These are phyloP conservation scores for Channa striata DNA, from an alignment of 2,797 vertebrate species.

Conservation along the genomic window DNA sequence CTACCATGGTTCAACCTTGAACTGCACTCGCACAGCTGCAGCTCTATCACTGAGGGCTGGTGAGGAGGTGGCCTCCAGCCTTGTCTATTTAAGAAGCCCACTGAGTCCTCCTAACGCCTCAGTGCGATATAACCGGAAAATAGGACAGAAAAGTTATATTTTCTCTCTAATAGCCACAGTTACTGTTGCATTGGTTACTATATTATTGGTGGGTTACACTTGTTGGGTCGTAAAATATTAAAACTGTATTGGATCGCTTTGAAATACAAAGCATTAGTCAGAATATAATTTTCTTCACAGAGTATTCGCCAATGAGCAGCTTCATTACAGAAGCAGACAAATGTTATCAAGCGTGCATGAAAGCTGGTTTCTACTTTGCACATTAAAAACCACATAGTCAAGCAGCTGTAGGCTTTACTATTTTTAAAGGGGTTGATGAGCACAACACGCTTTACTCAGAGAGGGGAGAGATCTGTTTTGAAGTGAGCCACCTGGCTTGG, in stretches of 20 bases:
- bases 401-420: neutral
- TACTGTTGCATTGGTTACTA: neutral
- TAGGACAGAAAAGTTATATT: slow-evolving; percentile 9
- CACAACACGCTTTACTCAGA: neutral
- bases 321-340: slow-evolving; percentile 27
- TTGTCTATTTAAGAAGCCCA: slow-evolving; percentile 48
- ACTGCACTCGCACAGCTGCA: slow-evolving; percentile 81
- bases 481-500: too few relatives aligned
- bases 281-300: neutral
- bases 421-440: neutral
- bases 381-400: neutral
- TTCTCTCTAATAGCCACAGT: neutral
- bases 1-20: slow-evolving; percentile 79
- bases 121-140: slow-evolving; percentile 23
- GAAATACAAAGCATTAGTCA: slow-evolving; percentile 17
- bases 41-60: slow-evolving; percentile 67
- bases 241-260: neutral
- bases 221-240: neutral
- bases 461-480: fast-evolving
- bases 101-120: slow-evolving; percentile 37
- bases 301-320: slow-evolving; percentile 9
- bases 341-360: slow-evolving; percentile 25
- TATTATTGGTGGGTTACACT: neutral
- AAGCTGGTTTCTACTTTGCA: slow-evolving; percentile 27
- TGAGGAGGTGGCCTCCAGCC: slow-evolving; percentile 67